Base-by-base conservation (phyloP, 1,140 invertebrate genomes). In the Lucilia sericata region DNA sequence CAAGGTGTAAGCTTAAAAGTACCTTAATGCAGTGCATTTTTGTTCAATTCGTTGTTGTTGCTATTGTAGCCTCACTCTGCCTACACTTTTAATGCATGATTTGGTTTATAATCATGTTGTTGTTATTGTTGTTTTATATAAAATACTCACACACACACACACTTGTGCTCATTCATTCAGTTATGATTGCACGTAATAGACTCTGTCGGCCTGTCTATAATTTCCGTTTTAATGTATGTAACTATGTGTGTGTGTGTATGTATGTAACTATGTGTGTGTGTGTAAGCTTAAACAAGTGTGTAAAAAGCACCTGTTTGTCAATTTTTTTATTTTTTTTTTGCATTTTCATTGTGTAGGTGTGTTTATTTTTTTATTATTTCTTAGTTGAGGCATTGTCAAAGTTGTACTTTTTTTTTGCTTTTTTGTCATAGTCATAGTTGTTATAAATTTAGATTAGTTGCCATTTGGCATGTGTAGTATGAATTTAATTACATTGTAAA, bases 401-500 rank as follows among this genome's bases (percentile, higher is more conserved):
- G 65, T 70, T 21, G 65, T 70, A 9, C 2, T 60, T 60, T 17
- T 60, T 60, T 17, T 60, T n/a, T n/a, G 2, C 14, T 17, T 60
- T 8, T 42, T 42, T n/a, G n/a, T 7, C 10, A 60, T 2, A 3
- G 51, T 55, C 7, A 7, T 60, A 17, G 14, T 60, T 60, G 55
- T 60, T 60, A 25, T 70, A 70, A 70, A 70, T 25, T 70, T 19
- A 70, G 21, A 70, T 25, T 19, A 70, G 19, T 70, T 19, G 19
- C n/a, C 65, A 70, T 70, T 70, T 70, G 19, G 9, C 65, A 70
- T 70, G 55, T 60, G 65, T 70, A 70, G 65, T 70, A 70, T 21
- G 65, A 12, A 70, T 21, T 21, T 70, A 70, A 55, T 55, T 55
- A 55, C 17, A 55, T 12, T 5, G 14, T 55, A 5, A n/a, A 12